Evolutionary conservation across 1,140 invertebrate species (phyloP), one percentile per base, ranked within the genome.

Genomic region (Nasonia vitripennis): DNA sequence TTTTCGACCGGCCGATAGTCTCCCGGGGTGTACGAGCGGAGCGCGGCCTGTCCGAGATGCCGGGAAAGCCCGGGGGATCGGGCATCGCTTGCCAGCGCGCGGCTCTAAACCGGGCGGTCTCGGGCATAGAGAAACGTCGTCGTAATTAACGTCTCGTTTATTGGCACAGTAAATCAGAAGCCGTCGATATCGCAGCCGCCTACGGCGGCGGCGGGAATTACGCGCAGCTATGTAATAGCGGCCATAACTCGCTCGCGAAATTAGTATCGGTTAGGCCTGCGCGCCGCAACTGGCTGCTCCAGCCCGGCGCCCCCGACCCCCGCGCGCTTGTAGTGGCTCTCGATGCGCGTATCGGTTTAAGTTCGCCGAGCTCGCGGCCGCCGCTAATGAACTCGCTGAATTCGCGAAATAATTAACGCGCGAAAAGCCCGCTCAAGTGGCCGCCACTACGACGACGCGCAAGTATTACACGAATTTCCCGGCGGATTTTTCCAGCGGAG

Each of bases 201-300:
- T 74, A 71, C 78, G 31, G 74, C 34, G 71, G 77, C 70, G 80
- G 75, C 71, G 78, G 27, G 75, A 84, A 89, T 88, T 87, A 87
- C 85, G 78, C 81, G 68, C 73, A 82, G 86, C 75, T 88, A 88
- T 89, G 88, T 88, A 89, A 90, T 90, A 87, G 87, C 86, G 80
- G 88, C 89, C 87, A 91, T 91, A 92, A 91, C 89, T 91, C 87
- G 86, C 84, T 86, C 74, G 83, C 37, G 84, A 92, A 92, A 92
- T 92, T 91, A 91, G 89, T 91, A 92, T 90, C 88, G 89, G 88
- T 90, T 90, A 88, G 90, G 89, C 88, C 23, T 78, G 77, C 31
- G 41, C 41, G 41, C 41, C 74, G 41, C 31, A 45, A 23, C 3
- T 31, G 17, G 20, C 55, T 62, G n/a, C 27, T 12, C 71, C 0